Percentiles rank a stretch among this genome's conserved stretches.
Conservation (phyloP, 2,888 invertebrate genomes). For the Aphodius granarius region DNA sequence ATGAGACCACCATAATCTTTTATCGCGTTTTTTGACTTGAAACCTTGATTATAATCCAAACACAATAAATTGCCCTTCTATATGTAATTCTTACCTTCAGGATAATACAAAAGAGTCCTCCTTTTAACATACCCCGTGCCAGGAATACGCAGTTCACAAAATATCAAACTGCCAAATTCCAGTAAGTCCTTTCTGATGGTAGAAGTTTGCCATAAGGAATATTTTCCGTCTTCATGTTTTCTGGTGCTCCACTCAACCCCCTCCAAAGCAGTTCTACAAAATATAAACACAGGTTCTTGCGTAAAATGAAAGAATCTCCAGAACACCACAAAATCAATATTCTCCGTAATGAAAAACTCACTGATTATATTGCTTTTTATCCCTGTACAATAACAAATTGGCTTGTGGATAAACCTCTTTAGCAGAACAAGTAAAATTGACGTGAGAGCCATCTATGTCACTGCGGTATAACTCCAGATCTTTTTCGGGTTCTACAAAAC, state of each 20-base stretch:
- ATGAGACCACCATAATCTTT: too few species aligned
- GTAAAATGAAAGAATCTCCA: conserved; percentile 1
- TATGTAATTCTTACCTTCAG: conserved; percentile 42
- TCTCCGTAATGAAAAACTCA: conserved; percentile 17
- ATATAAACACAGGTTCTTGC: not conserved
- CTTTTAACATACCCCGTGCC: conserved; percentile 52
- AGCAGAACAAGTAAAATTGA: conserved; percentile 54
- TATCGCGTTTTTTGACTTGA: too few species aligned
- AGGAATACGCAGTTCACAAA: conserved; percentile 52
- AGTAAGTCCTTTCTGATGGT: conserved; percentile 41
- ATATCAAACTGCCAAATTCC: conserved; percentile 47
- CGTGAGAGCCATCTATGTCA: conserved; percentile 43
- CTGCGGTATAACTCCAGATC: conserved; percentile 42
- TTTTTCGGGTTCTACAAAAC: conserved; percentile 51
- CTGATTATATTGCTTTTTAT: conserved; percentile 39
- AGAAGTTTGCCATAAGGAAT: conserved; percentile 45
- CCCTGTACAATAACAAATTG: conserved; percentile 49
- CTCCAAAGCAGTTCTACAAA: conserved; percentile 44
- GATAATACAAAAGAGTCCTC: conserved; percentile 50
- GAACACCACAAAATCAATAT: conserved; percentile 5
- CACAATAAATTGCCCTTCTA: too few species aligned
- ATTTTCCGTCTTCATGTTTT: conserved; percentile 44
- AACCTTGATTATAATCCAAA: too few species aligned
- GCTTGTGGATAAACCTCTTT: conserved; percentile 53
- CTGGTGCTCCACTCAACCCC: conserved; percentile 49